Evolutionary conservation across 1,140 invertebrate species (phyloP).

Genomic region (Pantala flavescens): DNA sequence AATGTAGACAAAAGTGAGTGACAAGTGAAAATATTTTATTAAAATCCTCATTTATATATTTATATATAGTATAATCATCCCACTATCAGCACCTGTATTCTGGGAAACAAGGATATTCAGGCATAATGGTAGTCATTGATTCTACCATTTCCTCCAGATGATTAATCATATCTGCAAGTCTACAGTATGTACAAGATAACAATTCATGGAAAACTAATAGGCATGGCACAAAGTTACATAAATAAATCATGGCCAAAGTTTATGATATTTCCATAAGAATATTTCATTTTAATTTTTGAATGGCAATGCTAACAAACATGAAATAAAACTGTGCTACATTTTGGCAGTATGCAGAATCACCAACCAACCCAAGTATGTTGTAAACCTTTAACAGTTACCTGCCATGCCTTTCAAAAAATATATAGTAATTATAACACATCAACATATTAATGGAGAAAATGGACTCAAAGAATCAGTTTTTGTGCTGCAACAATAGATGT

Average conservation of each 20-base stretch:
- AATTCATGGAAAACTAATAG: not conserved
- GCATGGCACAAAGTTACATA: not conserved
- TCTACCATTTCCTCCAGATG: conserved; percentile 1
- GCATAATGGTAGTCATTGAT: not conserved
- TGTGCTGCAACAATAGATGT: not conserved
- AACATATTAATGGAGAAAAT: not conserved
- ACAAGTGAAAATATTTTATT: conserved; percentile 5
- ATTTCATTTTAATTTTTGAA: too few relatives aligned
- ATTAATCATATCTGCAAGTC: not conserved
- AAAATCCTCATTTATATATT: not conserved
- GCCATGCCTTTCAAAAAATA: conserved; percentile 6
- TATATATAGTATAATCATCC: conserved; percentile 10
- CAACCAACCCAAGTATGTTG: not conserved
- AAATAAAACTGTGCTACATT: conserved; percentile 9
- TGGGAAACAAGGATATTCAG: not conserved
- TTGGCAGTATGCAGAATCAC: not conserved
- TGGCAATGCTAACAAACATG: not conserved
- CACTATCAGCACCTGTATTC: not conserved
- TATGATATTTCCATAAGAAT: too few relatives aligned
- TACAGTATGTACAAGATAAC: not conserved
- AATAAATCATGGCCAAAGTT: too few relatives aligned
- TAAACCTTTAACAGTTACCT: not conserved
- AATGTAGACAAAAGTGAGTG: not conserved
- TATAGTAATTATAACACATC: not conserved
- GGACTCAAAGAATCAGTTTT: not conserved